These are phyloP conservation scores for Dioctria linearis DNA, from an alignment of 2,888 invertebrate genomes.

Conservation along the genomic window DNA sequence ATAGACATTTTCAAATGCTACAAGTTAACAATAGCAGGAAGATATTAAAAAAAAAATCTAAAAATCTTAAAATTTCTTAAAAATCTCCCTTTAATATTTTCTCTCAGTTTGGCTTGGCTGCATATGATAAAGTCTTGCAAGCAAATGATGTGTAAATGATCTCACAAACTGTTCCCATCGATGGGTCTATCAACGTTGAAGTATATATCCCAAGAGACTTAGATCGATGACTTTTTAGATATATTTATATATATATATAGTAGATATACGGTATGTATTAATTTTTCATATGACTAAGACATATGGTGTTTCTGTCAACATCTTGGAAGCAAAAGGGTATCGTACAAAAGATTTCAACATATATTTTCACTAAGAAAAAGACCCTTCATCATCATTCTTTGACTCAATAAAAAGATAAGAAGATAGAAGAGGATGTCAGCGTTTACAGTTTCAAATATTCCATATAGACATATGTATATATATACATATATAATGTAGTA, in stretches of 20 bases:
- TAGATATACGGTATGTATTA: conserved; percentile 2
- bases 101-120: no score
- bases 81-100: no score
- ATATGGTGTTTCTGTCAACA: conserved; percentile 39
- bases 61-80: no score
- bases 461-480: no score
- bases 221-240: conserved; percentile 45
- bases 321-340: not conserved
- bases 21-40: no score
- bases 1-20: no score
- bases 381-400: conserved; percentile 13
- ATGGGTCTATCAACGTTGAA: conserved; percentile 21
- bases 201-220: conserved; percentile 20
- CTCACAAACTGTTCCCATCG: not conserved
- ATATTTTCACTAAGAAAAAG: conserved; percentile 3
- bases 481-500: no score
- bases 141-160: conserved; percentile 41
- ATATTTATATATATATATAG: no score
- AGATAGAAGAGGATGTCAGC: not conserved
- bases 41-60: no score
- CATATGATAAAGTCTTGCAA: not conserved
- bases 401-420: conserved; percentile 9
- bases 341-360: conserved; percentile 1
- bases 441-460: not conserved
- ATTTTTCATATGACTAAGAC: conserved; percentile 49